These are phyloP conservation scores for Drosophila auraria DNA, from an alignment of 1,140 invertebrate genomes.

Conservation along the genomic window DNA sequence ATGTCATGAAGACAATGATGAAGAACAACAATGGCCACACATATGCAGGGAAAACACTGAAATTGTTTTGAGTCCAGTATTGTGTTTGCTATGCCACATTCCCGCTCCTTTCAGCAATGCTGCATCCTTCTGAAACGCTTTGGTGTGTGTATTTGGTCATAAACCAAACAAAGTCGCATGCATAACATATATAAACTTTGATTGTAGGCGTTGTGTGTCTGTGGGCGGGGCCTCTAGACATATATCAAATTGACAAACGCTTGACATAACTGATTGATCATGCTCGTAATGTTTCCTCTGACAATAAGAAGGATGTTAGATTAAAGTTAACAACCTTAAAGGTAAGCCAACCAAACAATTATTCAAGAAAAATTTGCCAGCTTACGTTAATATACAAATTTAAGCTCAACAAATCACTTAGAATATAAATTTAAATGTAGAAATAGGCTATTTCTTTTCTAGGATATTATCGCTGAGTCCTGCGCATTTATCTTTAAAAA, in stretches of 20 bases:
- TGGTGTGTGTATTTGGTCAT: conserved; percentile 12
- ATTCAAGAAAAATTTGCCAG: not conserved
- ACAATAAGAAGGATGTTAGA: no score
- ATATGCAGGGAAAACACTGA: conserved; percentile 18
- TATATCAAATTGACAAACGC: conserved; percentile 42
- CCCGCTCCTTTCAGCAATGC: not conserved
- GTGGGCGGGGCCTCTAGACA: conserved; percentile 5
- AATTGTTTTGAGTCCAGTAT: conserved; percentile 9
- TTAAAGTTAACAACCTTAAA: not conserved
- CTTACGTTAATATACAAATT: no score
- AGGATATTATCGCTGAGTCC: no score
- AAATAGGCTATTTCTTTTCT: no score
- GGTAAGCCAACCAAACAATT: not conserved
- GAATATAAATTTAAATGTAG: not conserved
- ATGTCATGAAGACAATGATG: not conserved
- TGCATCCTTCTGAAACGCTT: not conserved
- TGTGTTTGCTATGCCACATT: not conserved
- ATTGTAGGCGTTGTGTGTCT: not conserved
- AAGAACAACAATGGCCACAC: not conserved
- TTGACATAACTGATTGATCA: conserved; percentile 44
- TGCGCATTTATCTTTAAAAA: no score
- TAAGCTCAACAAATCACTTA: no score
- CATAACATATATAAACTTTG: conserved; percentile 9
- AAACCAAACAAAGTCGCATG: conserved; percentile 26
- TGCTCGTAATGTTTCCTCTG: conserved; percentile 6